A percentile compares a stretch with the other conserved stretches of the same genome.
Conservation (phyloP, 53 echinoderm and acorn worm genomes). For the Hippasteria phrygiana region DNA sequence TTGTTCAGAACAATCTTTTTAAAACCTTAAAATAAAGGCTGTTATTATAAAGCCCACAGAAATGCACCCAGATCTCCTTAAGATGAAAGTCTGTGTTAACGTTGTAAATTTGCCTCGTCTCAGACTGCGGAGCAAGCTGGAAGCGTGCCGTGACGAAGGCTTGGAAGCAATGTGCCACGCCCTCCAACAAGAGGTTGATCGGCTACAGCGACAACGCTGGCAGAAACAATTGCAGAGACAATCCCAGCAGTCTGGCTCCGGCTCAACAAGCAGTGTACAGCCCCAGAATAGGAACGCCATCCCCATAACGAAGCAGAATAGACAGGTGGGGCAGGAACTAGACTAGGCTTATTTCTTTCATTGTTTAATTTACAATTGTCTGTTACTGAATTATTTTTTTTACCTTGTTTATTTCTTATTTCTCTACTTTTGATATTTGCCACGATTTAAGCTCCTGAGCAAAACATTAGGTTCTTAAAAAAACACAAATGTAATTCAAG, state of each 20-base stretch:
- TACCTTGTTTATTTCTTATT: too few relatives aligned
- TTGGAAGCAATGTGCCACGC: slow-evolving; percentile 92
- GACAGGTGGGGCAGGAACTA: too few relatives aligned
- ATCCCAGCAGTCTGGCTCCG: slow-evolving; percentile 26
- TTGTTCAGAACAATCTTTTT: neutral
- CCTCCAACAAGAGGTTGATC: slow-evolving; percentile 82
- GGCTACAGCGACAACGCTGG: slow-evolving; percentile 88
- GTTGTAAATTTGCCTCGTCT: neutral
- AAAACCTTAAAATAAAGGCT: neutral
- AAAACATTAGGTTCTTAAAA: too few relatives aligned
- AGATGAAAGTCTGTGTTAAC: neutral
- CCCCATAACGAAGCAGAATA: neutral
- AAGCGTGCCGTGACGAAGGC: slow-evolving; percentile 80
- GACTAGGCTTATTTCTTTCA: too few relatives aligned
- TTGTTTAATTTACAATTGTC: too few relatives aligned
- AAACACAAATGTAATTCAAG: too few relatives aligned
- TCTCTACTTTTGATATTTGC: too few relatives aligned
- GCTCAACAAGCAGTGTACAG: neutral
- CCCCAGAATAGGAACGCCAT: neutral
- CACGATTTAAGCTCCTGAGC: too few relatives aligned
- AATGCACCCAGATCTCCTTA: too few relatives aligned
- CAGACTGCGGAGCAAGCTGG: slow-evolving; percentile 88
- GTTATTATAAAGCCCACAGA: too few relatives aligned
- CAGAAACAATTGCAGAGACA: slow-evolving; percentile 80
- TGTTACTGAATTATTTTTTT: too few relatives aligned